These are phyloP conservation scores for Aix galericulata DNA, from an alignment of 2,113 vertebrate genomes.

Conservation along the genomic window DNA sequence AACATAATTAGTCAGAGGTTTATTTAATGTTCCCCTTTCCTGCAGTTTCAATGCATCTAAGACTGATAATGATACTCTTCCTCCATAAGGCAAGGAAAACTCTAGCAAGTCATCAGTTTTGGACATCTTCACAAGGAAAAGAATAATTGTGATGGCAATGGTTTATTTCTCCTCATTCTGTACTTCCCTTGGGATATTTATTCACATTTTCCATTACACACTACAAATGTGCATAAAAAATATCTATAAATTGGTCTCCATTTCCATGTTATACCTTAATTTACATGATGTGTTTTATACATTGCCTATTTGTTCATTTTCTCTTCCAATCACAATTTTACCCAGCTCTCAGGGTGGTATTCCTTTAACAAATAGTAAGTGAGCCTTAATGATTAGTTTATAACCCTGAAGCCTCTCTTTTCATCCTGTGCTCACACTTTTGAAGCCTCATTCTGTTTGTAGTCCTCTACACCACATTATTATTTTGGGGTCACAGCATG, in stretches of 20 bases:
- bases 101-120: not conserved
- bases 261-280: not conserved
- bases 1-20: not conserved
- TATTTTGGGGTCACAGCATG: not conserved
- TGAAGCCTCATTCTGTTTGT: not conserved
- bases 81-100: not conserved
- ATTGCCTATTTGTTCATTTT: not conserved
- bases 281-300: not conserved
- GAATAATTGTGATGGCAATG: not conserved
- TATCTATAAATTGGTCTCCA: not conserved
- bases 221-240: no score
- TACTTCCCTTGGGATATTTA: not conserved
- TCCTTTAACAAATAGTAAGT: not conserved
- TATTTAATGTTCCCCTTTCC: not conserved
- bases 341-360: not conserved
- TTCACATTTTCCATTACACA: not conserved
- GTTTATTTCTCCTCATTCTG: not conserved
- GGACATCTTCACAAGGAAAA: not conserved
- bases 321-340: not conserved
- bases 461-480: not conserved
- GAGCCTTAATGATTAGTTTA: not conserved
- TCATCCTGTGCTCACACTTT: fast-evolving
- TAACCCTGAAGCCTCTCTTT: not conserved
- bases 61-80: not conserved
- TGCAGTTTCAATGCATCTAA: not conserved